Evolutionary conservation across 2,888 invertebrate genomes (phyloP), one percentile per base, ranked within the genome.

Genomic region (Pandemis corylana): DNA sequence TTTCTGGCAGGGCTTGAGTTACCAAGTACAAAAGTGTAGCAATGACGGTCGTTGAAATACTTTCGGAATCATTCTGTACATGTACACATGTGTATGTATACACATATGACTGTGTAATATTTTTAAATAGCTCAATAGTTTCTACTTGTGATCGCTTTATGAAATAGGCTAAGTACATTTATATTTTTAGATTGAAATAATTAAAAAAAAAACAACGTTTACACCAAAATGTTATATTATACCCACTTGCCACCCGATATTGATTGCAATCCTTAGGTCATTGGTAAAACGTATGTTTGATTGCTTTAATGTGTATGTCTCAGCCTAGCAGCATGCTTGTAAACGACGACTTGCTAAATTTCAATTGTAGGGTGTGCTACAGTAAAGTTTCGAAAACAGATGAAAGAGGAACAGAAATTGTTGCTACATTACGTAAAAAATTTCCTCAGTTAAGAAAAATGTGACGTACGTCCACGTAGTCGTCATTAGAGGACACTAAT

Each of bases 141-240:
- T 63, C 42, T 42, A 42, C 13, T 63, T n/a, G 42, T 63, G 62
- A 63, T 63, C 42, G 42, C 42, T 63, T 63, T 42, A n/a, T 61
- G 28, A 61, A 61, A 61, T 61, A 61, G 59, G 59, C 28, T 61
- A 61, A 36, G 20, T 36, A 36, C 20, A 36, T 36, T 61, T 61
- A 61, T 61, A 36, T 61, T 28, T 59, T 36, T 61, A 61, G 36
- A 61, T 20, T 9, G 15, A 20, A 56, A 56, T 56, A 56, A 36
- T 36, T 36, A 56, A 56, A 56, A 56, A 53, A 15, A 56, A 56
- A 56, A 0, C 9, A 56, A 20, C 20, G 7, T 56, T 15, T 20
- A 9, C 53, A 56, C 20, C 20, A 20, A 56, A 56, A 2, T 20
- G n/a, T 56, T 56, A 15, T 56, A 56, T 56, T 20, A 15, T 20